Evolutionary conservation across 1,140 invertebrate genomes (phyloP).

Genomic region (Drosophila takahashii): DNA sequence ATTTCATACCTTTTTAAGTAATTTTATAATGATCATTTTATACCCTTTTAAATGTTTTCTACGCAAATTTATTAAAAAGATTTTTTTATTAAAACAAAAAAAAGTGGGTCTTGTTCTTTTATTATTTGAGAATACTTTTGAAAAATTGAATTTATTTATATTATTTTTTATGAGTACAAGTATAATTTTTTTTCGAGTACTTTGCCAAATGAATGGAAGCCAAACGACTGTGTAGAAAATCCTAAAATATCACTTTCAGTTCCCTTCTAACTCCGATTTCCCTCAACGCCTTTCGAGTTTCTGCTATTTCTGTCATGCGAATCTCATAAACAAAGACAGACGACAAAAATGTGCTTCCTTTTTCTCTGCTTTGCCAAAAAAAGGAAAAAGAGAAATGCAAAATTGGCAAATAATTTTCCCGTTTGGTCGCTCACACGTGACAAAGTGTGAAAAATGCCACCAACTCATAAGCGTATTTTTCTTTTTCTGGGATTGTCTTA

Average conservation of each 20-base stretch:
- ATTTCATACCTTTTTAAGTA: too few relatives aligned
- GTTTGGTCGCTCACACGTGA: constrained; percentile 52
- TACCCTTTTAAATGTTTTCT: too few relatives aligned
- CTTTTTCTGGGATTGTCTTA: constrained; percentile 51
- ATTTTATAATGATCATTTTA: too few relatives aligned
- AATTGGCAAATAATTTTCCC: constrained; percentile 48
- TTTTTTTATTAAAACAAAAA: too few relatives aligned
- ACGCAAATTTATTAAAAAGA: too few relatives aligned
- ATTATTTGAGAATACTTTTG: too few relatives aligned
- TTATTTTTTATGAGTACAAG: too few relatives aligned
- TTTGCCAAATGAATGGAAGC: background rate
- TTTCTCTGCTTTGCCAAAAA: background rate
- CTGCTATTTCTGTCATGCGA: constrained; percentile 19
- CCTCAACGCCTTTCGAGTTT: constrained; percentile 7
- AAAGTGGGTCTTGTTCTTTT: too few relatives aligned
- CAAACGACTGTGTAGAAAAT: background rate
- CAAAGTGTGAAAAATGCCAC: constrained; percentile 77
- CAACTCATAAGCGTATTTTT: constrained; percentile 48
- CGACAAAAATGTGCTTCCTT: constrained; percentile 25
- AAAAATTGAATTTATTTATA: too few relatives aligned
- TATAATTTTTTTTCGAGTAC: background rate
- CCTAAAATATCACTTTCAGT: constrained; percentile 5
- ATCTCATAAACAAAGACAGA: constrained; percentile 30
- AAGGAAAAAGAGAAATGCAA: constrained; percentile 41
- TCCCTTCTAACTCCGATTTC: constrained; percentile 4